Evolutionary conservation across 2,888 invertebrate species (phyloP).

Genomic region (Linnaemya tessellans): DNA sequence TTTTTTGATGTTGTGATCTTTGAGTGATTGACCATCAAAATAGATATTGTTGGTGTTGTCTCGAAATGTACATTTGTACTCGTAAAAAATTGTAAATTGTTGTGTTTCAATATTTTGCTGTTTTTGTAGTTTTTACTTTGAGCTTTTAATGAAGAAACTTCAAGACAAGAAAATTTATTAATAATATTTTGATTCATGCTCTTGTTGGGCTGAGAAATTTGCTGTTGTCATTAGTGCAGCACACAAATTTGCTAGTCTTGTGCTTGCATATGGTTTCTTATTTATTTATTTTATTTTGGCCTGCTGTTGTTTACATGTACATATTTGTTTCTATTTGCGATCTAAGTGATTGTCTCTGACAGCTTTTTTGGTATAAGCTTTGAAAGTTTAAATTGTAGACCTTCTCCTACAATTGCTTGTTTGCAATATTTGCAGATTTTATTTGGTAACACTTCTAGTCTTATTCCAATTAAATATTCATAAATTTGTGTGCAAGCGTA

Average conservation of each 20-base stretch:
- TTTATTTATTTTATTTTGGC: not conserved
- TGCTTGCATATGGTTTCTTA: slow-evolving; percentile 20
- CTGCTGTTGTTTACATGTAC: not conserved
- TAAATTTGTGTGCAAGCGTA: not conserved
- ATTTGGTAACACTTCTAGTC: slow-evolving; percentile 15
- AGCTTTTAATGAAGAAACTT: slow-evolving; percentile 22
- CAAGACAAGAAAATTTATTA: slow-evolving; percentile 47
- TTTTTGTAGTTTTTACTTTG: slow-evolving; percentile 44
- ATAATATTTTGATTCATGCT: slow-evolving; percentile 63
- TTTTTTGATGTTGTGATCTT: slow-evolving; percentile 40
- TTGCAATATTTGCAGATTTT: slow-evolving; percentile 17
- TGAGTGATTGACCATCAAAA: slow-evolving; percentile 68
- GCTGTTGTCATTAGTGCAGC: slow-evolving; percentile 36
- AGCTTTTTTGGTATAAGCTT: slow-evolving; percentile 30
- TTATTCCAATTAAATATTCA: not conserved
- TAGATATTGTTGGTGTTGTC: slow-evolving; percentile 34
- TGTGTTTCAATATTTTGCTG: slow-evolving; percentile 2
- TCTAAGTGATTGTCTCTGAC: slow-evolving; percentile 10
- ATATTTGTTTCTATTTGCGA: not conserved
- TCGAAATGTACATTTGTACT: slow-evolving; percentile 47
- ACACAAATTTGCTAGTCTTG: slow-evolving; percentile 24
- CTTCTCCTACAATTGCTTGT: slow-evolving; percentile 61
- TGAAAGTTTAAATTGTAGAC: slow-evolving; percentile 68
- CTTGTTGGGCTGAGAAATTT: slow-evolving; percentile 54
- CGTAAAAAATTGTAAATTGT: slow-evolving; percentile 36